These are phyloP conservation scores for Staurois parvus DNA, from an alignment of 2,797 vertebrate genomes.

Conservation along the genomic window DNA sequence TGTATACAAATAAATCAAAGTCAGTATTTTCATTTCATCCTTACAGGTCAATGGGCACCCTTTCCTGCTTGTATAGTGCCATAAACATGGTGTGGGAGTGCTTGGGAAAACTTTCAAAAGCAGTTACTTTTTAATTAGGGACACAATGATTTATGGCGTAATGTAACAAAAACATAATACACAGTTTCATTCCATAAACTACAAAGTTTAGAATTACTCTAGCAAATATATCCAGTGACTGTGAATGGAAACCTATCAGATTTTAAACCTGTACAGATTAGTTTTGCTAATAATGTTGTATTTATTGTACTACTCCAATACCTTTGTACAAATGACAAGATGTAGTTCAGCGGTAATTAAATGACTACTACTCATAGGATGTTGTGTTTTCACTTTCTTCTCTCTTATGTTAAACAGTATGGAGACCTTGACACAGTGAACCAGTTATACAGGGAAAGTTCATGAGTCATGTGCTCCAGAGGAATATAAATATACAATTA, in stretches of 20 bases:
- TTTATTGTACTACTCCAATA: neutral
- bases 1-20: neutral
- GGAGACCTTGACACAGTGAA: too few species aligned
- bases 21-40: conserved; percentile 8
- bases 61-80: neutral
- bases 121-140: conserved; percentile 23
- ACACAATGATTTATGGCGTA: neutral
- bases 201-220: neutral
- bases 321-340: neutral
- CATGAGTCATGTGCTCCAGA: too few species aligned
- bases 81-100: conserved; percentile 10
- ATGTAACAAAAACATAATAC: neutral
- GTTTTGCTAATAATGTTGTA: neutral
- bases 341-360: too few species aligned
- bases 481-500: too few species aligned
- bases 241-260: neutral
- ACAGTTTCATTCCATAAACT: neutral
- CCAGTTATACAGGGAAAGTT: too few species aligned
- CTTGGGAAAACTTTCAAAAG: conserved; percentile 4
- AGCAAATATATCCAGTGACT: neutral
- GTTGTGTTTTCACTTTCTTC: too few species aligned
- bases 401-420: too few species aligned
- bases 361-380: too few species aligned
- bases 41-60: neutral
- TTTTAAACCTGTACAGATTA: neutral